Base-by-base conservation (phyloP, 2,888 invertebrate genomes). In the Drosophila formosana region DNA sequence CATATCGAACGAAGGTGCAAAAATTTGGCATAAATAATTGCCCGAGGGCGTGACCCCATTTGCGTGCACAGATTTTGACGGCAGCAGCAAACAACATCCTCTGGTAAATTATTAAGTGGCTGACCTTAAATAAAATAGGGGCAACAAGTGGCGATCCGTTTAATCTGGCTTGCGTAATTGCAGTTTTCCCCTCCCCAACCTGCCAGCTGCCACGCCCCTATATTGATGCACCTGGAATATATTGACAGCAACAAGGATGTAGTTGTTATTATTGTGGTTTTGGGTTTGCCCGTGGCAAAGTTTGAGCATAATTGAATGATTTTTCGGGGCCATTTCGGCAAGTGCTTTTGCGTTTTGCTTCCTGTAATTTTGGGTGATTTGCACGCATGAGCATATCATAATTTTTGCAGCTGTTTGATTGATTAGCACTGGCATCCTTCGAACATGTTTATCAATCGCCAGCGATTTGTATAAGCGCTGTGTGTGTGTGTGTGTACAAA, bases 341-440 rank as follows among this genome's bases (percentile, higher is more conserved):
- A 87, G 88, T 88, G 86, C 53, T 72, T 18, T 13, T 47, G 41
- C 62, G 34, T 64, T 64, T 83, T 66, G 77, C 76, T 88, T 85
- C 84, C 85, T 83, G 87, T 67, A 88, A 84, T 88, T 84, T 84
- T 75, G 64, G 80, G 80, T 74, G 82, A 88, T 83, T 82, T 78
- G 71, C 66, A 79, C 64, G 73, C 68, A 66, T 68, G 43, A 66
- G 46, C 65, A 56, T 66, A 52, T 76, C 56, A 67, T 66, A 65
- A 60, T 66, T 65, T 58, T 60, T 67, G 69, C 78, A 77, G 78
- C 75, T 83, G 72, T 80, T 37, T 86, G 82, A 82, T 82, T 87
- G 88, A 82, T 84, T 87, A 78, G 51, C n/a, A 32, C 32, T 45
- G 73, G 73, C 63, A 78, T 69, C 83, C 78, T 69, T 74, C 58